Base-by-base conservation (phyloP, 2,113 vertebrate species). In the Oreochromis tanganicae region DNA sequence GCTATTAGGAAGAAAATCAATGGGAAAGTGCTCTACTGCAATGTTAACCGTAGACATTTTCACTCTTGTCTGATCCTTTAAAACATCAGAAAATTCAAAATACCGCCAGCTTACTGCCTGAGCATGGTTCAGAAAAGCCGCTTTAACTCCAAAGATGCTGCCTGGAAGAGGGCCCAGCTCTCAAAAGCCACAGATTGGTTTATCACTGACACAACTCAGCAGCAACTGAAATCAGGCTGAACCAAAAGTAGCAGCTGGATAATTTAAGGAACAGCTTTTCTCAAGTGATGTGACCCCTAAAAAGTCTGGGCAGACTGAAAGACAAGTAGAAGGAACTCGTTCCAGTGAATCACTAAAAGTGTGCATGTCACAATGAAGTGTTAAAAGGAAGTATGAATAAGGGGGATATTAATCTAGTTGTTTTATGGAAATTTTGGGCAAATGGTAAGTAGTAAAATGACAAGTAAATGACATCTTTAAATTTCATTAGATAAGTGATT, bases 211-310 rank as follows among this genome's bases (percentile, higher is more conserved):
- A 85, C 68, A 19, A 82, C 34, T 57, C 17, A 85, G 87, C 68
- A 52, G 79, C 36, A 5, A 57, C 29, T 80, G 87, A 83, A 87
- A 82, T 86, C 82, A 89, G 87, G 43, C 46, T 90, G 87, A 79
- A 84, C 59, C 81, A 73, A 85, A 89, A 89, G 88, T 27, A 86
- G 87, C 63, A 63, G 29, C 71, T 82, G 59, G 83, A 83, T 87
- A 56, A 84, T 93, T 87, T 84, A 84, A 88, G 86, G 75, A 86
- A 34, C 46, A 4, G 46, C 73, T 34, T 52, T 32, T 78, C 73
- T 87, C 56, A 75, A 81, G 55, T 48, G 87, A 85, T 61, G 87
- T 82, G 86, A 85, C 80, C 89, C 80, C 66, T 68, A 75, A 66
- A 81, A 83, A n/a, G 50, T 86, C 81, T 82, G 85, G 43, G 24